These are phyloP conservation scores for Drosophila varians DNA, from an alignment of 1,140 invertebrate genomes.

Conservation along the genomic window DNA sequence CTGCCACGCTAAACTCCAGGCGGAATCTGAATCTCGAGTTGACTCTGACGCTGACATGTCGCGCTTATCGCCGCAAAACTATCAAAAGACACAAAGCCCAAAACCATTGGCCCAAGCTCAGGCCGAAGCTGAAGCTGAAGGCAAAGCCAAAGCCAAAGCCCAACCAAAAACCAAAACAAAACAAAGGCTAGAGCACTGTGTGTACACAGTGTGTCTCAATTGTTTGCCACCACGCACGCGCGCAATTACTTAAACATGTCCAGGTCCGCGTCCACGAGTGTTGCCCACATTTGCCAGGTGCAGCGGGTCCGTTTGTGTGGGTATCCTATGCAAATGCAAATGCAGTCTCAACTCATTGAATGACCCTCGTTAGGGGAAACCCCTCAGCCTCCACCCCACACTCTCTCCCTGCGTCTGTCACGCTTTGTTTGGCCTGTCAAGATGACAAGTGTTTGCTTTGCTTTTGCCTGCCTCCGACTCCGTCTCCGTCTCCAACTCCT, in stretches of 20 bases:
- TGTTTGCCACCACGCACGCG: slow-evolving; percentile 79
- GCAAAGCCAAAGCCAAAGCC: neutral
- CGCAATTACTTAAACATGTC: slow-evolving; percentile 76
- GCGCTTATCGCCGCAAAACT: slow-evolving; percentile 75
- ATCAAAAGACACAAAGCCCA: slow-evolving; percentile 60
- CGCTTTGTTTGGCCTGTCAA: slow-evolving; percentile 81
- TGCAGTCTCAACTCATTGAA: slow-evolving; percentile 59
- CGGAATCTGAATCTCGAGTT: slow-evolving; percentile 53
- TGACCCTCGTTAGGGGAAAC: slow-evolving; percentile 72
- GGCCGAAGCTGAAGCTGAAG: slow-evolving; percentile 6
- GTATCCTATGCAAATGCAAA: slow-evolving; percentile 69
- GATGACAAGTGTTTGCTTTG: slow-evolving; percentile 81
- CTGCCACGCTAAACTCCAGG: slow-evolving; percentile 49
- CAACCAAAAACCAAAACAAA: slow-evolving; percentile 49
- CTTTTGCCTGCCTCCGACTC: slow-evolving; percentile 43
- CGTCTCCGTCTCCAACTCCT: neutral
- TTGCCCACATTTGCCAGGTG: slow-evolving; percentile 65
- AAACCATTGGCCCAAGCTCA: slow-evolving; percentile 12
- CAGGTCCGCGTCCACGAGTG: slow-evolving; percentile 65
- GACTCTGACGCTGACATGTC: slow-evolving; percentile 73
- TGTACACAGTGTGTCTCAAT: slow-evolving; percentile 73
- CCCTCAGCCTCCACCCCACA: slow-evolving; percentile 15
- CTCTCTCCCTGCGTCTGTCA: slow-evolving; percentile 62
- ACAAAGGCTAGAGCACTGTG: slow-evolving; percentile 53
- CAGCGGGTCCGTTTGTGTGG: slow-evolving; percentile 33